Base-by-base conservation (phyloP, 37 sponge, comb jelly and placozoan species). In the Diacarnus erythraeanus region DNA sequence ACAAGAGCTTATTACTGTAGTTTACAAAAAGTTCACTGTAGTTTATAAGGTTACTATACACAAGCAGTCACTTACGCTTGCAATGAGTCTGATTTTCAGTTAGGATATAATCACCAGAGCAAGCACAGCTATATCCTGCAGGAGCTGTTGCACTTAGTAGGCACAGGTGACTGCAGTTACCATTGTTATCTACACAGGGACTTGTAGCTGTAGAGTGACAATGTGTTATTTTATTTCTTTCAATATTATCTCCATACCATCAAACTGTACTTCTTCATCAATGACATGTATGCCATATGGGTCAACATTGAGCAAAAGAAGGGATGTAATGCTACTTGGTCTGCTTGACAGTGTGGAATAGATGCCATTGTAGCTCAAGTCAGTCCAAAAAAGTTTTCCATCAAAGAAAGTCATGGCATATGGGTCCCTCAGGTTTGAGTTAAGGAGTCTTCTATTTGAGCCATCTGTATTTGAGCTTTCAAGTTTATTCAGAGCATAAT, bases 141-240 rank as follows among this genome's bases (percentile, higher is more conserved):
- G 3, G 29, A 30, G 64, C 40, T 17, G 59, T 1, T 25, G 83
- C 44, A 34, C 77, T 60, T 34, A 68, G 22, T n/a, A 92, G 66
- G 35, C 93, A 92, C 21, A 92, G 20, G 44, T 88, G 88, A 68
- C 89, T 92, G 77, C 93, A 92, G 29, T 70, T 70, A n/a, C 88
- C 80, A 68, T 91, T 91, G 64, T 83, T 43, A 1, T 20, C 51
- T 30, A 12, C 71, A 80, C 93, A 92, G 0, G 93, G 87, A 69
- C 63, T 83, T 1, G 56, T 17, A 40, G 42, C 40, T 72, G 31
- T 22, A 72, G 25, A 6, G 39, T 43, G 17, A 44, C 40, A 72
- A 17, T n/a, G n/a, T 63, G 31, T 63, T n/a, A n/a, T 63, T n/a
- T 63, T n/a, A 23, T 30, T 63, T 15, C 26, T 12, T 12, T 63